These are phyloP conservation scores for Periplaneta americana DNA, from an alignment of 1,140 invertebrate species.

Conservation along the genomic window DNA sequence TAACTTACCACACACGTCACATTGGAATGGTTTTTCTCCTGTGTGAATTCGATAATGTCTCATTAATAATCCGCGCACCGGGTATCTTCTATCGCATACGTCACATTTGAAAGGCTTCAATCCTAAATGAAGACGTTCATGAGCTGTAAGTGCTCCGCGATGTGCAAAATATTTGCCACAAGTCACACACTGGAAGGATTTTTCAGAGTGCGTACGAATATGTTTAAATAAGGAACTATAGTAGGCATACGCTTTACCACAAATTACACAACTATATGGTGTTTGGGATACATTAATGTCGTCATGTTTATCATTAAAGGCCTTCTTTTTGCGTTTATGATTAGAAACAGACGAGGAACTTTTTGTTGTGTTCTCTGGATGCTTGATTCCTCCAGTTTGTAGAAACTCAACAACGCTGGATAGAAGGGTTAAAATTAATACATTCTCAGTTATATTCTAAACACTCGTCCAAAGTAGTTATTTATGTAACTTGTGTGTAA, in stretches of 20 bases:
- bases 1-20: neutral
- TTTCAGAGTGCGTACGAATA: constrained; percentile 50
- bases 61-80: constrained; percentile 17
- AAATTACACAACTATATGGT: constrained; percentile 35
- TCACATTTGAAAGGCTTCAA: constrained; percentile 32
- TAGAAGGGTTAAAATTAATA: too few species aligned
- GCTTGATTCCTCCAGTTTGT: too few species aligned
- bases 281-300: too few species aligned
- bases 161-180: constrained; percentile 43
- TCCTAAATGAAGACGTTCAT: constrained; percentile 24
- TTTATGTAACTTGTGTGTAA: too few species aligned
- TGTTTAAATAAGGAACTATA: constrained; percentile 43
- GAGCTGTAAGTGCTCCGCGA: neutral
- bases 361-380: too few species aligned
- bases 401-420: too few species aligned
- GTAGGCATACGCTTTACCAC: constrained; percentile 40
- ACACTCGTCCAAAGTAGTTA: too few species aligned
- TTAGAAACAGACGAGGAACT: too few species aligned
- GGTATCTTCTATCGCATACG: constrained; percentile 40
- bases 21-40: constrained; percentile 36
- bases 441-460: too few species aligned
- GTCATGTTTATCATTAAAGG: too few species aligned
- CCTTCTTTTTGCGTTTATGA: too few species aligned
- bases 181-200: constrained; percentile 38
- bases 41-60: constrained; percentile 31